These are phyloP conservation scores for Melanargia galathea DNA, from an alignment of 2,888 invertebrate genomes.

Conservation along the genomic window DNA sequence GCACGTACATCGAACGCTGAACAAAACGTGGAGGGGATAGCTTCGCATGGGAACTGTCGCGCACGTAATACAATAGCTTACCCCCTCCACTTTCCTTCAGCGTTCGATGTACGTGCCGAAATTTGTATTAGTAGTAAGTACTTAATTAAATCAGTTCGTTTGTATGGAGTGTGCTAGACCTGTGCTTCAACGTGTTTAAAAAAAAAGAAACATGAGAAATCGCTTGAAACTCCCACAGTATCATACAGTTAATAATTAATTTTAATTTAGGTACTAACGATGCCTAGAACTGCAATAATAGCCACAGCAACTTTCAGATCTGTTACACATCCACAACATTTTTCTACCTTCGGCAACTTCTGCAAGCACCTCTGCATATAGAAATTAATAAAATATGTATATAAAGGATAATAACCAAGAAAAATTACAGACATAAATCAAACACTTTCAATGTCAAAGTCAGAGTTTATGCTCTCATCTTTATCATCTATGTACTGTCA, in stretches of 20 bases:
- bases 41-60: too few species aligned
- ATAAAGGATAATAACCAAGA: conserved; percentile 10
- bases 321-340: conserved; percentile 50
- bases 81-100: too few species aligned
- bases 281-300: conserved; percentile 63
- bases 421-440: conserved; percentile 27
- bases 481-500: too few species aligned
- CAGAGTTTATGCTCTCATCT: background rate
- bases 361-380: conserved; percentile 34
- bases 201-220: conserved; percentile 16
- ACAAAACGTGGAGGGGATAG: too few species aligned
- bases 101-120: too few species aligned
- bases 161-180: background rate
- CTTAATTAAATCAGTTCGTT: too few species aligned
- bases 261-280: conserved; percentile 50
- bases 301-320: conserved; percentile 58
- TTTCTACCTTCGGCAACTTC: conserved; percentile 38
- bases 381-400: conserved; percentile 32
- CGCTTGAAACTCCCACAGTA: conserved; percentile 1
- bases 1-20: too few species aligned
- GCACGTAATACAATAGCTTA: too few species aligned
- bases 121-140: too few species aligned
- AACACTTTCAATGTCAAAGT: conserved; percentile 36
- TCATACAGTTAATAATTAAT: background rate
- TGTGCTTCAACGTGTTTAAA: background rate